Evolutionary conservation across 2,797 vertebrate species (phyloP), one percentile per base, ranked within the genome.

Genomic region (Pangasius larnaudii): DNA sequence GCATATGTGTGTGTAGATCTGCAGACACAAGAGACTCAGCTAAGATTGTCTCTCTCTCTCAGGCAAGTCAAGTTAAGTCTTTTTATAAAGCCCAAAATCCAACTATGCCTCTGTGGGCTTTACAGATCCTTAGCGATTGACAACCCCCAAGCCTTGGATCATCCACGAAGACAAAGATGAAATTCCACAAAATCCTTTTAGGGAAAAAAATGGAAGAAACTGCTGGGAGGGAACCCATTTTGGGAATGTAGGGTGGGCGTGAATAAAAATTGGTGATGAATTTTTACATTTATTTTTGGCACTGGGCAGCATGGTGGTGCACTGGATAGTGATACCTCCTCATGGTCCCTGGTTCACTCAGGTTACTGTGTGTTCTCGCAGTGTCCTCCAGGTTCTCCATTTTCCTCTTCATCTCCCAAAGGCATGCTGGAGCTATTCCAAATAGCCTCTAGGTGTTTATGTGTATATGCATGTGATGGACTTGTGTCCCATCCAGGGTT

Each of bases 1-100:
- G 78, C n/a, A 27, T 39, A 7, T 42, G 19, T 42, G 14, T 71
- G 67, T 30, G n/a, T 24, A 24, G 11, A n/a, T 56, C n/a, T 79
- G 30, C 18, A 58, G 22, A 63, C 22, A 42, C 22, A 61, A 36
- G 53, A 80, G 78, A 59, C 19, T 33, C 46, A 2, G 2, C 27
- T 19, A 30, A 59, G 53, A 39, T 13, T 24, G 16, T 56, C 53
- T 56, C 27, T 78, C 49, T 51, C 22, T 74, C 22, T 46, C 65
- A 30, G 65, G 65, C 65, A 16, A 33, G 61, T 63, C 61, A 63
- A 63, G 27, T 27, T 63, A 63, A 63, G 61, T 63, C 49, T 27
- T 80, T 81, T 39, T 39, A 24, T 24, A 59, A 81, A 61, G 11
- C 56, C 78, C 56, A 39, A 81, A 81, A 81, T 81, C 78, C 78